Evolutionary conservation across 2,797 vertebrate genomes (phyloP), one percentile per base, ranked within the genome.

Genomic region (Gymnocypris eckloni): DNA sequence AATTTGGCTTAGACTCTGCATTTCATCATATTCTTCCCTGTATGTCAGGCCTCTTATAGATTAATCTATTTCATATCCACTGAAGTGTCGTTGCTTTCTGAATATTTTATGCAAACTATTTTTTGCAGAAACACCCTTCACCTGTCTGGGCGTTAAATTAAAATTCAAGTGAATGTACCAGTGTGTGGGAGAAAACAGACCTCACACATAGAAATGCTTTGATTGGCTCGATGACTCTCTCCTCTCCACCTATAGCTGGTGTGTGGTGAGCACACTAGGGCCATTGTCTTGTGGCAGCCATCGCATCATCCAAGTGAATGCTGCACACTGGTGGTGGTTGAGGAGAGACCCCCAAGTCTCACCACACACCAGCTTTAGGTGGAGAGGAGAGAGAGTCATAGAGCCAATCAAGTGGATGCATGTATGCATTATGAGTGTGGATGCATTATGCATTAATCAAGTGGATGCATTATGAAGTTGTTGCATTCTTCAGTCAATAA

Each of bases 81-180:
- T 77, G 81, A 86, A 86, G 81, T 86, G 73, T 83, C 22, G 0
- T 79, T 82, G 48, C 73, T 54, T 80, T 22, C 69, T 83, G 81
- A 83, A 88, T 86, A 88, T 88, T 80, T 88, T 86, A 86, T 86
- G 81, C 61, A 76, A 73, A 73, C 50, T 54, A 54, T 85, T 84
- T 72, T 56, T 70, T 79, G 4, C 84, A 39, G 69, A 80, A 72
- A 88, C 59, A 83, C 61, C 81, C 76, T 73, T 71, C 76, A 64
- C 83, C 56, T 59, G 45, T 72, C 67, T 61, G 56, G 33, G 22
- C 8, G 8, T 72, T 61, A 43, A 84, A 56, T 80, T 48, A 70
- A 77, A 76, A 86, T 82, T 76, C 72, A 86, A 64, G 43, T 59
- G 45, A 78, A 72, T 83, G 43, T 43, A 64, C 41, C 70, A 71